Evolutionary conservation across 1,140 invertebrate genomes (phyloP), one percentile per base, ranked within the genome.

Genomic region (Copidosoma floridanum): DNA sequence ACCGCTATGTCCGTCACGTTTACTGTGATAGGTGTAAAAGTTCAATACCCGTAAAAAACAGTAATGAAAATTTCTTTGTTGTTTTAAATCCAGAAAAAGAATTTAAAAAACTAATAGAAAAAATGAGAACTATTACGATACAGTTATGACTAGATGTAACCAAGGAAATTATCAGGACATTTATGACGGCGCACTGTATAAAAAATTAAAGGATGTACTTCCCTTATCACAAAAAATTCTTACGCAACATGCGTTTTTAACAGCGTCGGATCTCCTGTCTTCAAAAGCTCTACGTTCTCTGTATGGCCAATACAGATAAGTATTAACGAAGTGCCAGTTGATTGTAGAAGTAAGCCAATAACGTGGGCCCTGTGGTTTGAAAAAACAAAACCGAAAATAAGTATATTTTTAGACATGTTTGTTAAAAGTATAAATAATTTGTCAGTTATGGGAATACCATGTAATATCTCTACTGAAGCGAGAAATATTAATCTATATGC

Each of bases 141-240:
- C n/a, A n/a, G n/a, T n/a, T n/a, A n/a, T n/a, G n/a, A n/a, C n/a
- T n/a, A n/a, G n/a, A n/a, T n/a, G n/a, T n/a, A n/a, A n/a, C n/a
- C n/a, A n/a, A n/a, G 37, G 10, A n/a, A 14, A 2, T 11, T 14
- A 24, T 24, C 38, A 10, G 7, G 51, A 66, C 38, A 46, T 66
- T 57, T 61, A 58, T 50, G 57, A 63, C 38, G 61, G 64, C 26
- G 20, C 48, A 46, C n/a, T n/a, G n/a, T 66, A 63, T 43, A 56
- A 41, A 51, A 18, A 61, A 27, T 63, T 66, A 40, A 40, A 54
- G 1, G 50, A 58, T 21, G 38, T 54, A 6, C 47, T 65, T 29
- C 18, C 51, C 27, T 26, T 37, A 1, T n/a, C 26, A 14, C 20
- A 37, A 18, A 32, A 21, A 29, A 54, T 26, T 20, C 38, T 12